Evolutionary conservation across 2,797 vertebrate species (phyloP).

Genomic region (Prunella strophiata): DNA sequence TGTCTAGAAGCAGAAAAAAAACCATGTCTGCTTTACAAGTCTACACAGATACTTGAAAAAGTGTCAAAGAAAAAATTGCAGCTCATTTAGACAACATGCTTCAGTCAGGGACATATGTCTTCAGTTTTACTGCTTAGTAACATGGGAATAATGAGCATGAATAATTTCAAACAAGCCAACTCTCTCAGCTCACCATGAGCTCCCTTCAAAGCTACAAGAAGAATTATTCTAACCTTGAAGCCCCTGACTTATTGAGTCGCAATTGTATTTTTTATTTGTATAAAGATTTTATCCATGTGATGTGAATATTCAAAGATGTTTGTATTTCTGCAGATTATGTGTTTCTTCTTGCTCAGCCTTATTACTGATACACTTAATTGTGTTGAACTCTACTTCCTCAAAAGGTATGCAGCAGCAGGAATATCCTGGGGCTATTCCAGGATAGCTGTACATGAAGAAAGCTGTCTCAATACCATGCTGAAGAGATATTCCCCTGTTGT

Average conservation of each 20-base stretch:
- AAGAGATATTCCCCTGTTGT: constrained; percentile 24
- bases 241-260: background rate
- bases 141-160: background rate
- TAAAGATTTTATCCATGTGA: background rate
- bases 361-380: background rate
- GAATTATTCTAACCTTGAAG: background rate
- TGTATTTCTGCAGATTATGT: background rate
- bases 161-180: background rate
- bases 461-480: background rate
- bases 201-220: background rate
- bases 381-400: background rate
- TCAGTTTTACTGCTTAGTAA: background rate
- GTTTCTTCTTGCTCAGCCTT: background rate
- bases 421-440: background rate
- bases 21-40: background rate
- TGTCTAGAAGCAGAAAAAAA: background rate
- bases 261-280: background rate
- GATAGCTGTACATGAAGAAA: background rate
- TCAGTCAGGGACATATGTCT: background rate
- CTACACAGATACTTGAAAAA: background rate
- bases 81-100: background rate
- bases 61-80: background rate
- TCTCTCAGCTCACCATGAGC: background rate
- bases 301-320: background rate
- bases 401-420: background rate